These are phyloP conservation scores for Tupaia tana DNA, from an alignment of 2,113 vertebrate genomes.

Conservation along the genomic window DNA sequence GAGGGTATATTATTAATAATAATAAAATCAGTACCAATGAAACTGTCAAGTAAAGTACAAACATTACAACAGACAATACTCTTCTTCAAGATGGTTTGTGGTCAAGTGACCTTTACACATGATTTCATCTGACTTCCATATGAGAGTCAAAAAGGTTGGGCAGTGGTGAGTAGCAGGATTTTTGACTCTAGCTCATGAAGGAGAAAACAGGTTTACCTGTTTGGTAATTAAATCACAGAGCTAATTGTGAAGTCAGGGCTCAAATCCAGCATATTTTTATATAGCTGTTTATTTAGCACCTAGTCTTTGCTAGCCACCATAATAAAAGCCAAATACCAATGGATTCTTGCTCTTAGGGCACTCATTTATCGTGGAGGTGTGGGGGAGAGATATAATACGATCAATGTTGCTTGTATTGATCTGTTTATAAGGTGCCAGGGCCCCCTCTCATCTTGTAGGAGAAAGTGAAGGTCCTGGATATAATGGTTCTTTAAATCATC, in stretches of 20 bases:
- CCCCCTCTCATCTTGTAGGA: fast-evolving
- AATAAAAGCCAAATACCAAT: neutral
- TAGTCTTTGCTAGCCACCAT: neutral
- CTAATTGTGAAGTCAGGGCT: neutral
- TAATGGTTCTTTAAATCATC: neutral
- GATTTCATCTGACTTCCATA: neutral
- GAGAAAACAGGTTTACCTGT: neutral
- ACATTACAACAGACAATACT: no score
- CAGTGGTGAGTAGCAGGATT: neutral
- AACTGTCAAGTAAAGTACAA: neutral
- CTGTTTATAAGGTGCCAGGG: neutral
- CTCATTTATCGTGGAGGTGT: neutral
- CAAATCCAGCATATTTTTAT: neutral
- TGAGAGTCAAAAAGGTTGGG: no score
- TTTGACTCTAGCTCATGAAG: neutral
- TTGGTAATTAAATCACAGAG: neutral
- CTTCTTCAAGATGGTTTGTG: neutral
- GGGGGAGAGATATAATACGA: neutral
- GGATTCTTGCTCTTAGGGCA: neutral
- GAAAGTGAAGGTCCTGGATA: fast-evolving
- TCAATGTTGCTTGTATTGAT: neutral
- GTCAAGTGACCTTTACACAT: neutral
- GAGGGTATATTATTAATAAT: neutral
- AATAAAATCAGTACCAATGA: neutral
- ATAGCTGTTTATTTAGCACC: neutral